Conservation (phyloP, 2,797 vertebrate species). For the Arctocebus calabarensis region DNA sequence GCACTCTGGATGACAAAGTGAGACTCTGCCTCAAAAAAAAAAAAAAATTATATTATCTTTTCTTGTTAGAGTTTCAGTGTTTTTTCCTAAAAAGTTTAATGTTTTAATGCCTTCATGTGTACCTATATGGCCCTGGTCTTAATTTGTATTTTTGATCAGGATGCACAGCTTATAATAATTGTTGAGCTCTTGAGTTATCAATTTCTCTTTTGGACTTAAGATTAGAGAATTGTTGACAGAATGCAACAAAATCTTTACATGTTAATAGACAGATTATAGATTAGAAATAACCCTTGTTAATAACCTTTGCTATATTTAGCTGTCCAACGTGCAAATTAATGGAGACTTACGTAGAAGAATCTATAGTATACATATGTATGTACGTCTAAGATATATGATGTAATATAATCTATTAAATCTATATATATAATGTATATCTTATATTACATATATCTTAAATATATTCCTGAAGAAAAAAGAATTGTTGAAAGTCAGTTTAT, state of each 20-base stretch:
- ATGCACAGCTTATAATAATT: neutral
- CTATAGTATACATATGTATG: neutral
- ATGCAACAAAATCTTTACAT: conserved; percentile 10
- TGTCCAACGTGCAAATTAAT: neutral
- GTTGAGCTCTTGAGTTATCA: neutral
- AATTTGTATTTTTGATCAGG: neutral
- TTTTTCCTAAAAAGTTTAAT: neutral
- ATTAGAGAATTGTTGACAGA: neutral
- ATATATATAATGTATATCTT: neutral
- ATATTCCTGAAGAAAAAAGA: neutral
- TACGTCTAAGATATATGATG: neutral
- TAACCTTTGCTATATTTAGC: conserved; percentile 24
- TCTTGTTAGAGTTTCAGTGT: neutral
- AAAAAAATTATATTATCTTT: neutral
- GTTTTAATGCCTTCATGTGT: neutral
- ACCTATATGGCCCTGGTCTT: neutral
- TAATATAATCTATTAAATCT: too few relatives aligned
- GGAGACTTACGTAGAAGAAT: neutral
- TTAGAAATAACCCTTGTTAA: neutral
- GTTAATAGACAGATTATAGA: neutral
- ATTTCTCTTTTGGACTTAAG: conserved; percentile 8
- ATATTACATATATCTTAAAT: neutral
- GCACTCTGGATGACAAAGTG: too few relatives aligned
- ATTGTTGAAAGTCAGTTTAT: neutral
- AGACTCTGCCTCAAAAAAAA: too few relatives aligned